Conservation (phyloP, 2,888 invertebrate species). For the Keiferia lycopersicella region DNA sequence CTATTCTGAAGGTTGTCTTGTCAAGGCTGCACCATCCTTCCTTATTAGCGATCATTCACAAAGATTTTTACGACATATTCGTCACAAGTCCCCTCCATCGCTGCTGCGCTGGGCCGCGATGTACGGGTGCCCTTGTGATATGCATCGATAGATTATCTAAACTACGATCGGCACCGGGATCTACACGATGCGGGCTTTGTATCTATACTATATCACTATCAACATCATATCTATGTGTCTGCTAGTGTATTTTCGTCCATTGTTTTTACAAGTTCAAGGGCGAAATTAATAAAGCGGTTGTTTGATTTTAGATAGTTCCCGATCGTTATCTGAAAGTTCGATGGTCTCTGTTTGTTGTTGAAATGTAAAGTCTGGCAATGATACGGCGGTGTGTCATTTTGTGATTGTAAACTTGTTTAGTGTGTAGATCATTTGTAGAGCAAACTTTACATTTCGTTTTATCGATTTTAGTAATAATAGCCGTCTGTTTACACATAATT, state of each 20-base stretch:
- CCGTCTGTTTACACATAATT: not conserved
- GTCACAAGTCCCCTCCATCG: conserved; percentile 42
- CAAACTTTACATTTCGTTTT: conserved; percentile 4
- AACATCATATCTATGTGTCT: conserved; percentile 31
- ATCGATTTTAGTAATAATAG: not conserved
- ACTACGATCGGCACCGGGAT: conserved; percentile 73
- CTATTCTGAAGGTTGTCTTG: not conserved
- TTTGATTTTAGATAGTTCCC: conserved; percentile 28
- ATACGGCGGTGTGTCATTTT: conserved; percentile 2
- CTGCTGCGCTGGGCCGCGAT: conserved; percentile 43
- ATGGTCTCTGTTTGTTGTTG: conserved; percentile 17
- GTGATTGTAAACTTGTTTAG: conserved; percentile 6
- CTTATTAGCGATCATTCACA: conserved; percentile 11
- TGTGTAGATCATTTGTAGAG: conserved; percentile 12
- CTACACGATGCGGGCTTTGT: conserved; percentile 64
- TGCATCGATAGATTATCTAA: conserved; percentile 63
- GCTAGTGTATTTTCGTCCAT: conserved; percentile 30
- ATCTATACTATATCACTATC: conserved; percentile 38
- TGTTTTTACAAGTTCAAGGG: conserved; percentile 45
- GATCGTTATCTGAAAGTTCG: conserved; percentile 20
- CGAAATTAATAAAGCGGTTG: conserved; percentile 37
- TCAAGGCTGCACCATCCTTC: not conserved
- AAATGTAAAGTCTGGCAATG: conserved; percentile 13
- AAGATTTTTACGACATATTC: conserved; percentile 10
- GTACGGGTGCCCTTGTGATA: conserved; percentile 74